A percentile compares a stretch with the other conserved stretches of the same genome.
These are phyloP conservation scores for Anoura caudifer DNA, from an alignment of 2,113 vertebrate species.

Conservation along the genomic window DNA sequence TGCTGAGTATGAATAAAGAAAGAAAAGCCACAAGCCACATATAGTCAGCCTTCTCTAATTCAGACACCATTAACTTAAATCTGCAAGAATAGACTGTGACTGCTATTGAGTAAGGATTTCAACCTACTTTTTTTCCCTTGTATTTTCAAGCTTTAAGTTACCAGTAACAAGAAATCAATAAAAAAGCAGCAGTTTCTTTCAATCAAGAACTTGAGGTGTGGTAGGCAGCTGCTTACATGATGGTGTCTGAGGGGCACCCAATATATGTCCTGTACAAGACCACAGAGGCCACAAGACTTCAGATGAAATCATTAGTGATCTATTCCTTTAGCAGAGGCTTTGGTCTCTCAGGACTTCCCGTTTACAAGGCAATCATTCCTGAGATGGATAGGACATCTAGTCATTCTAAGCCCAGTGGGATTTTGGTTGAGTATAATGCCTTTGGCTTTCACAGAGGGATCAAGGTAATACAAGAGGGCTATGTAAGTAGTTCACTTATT, in stretches of 20 bases:
- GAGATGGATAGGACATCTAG: not conserved
- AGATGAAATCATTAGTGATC: not conserved
- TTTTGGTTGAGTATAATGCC: not conserved
- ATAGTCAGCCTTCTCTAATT: not conserved
- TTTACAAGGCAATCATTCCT: not conserved
- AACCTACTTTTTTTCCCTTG: constrained; percentile 32
- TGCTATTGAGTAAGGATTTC: not conserved
- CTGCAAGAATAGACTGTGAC: not conserved
- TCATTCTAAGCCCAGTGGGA: constrained; percentile 4
- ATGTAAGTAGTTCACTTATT: constrained; percentile 86
- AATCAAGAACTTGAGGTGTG: not conserved
- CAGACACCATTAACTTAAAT: not conserved
- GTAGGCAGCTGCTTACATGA: not conserved
- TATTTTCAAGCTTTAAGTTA: constrained; percentile 29
- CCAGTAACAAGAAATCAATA: constrained; percentile 20
- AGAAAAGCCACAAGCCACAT: not conserved
- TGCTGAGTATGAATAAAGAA: not conserved
- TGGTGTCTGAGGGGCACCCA: not conserved
- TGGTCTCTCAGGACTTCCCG: not conserved
- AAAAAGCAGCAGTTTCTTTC: constrained; percentile 23
- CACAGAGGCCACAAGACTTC: not conserved
- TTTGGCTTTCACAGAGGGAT: not conserved
- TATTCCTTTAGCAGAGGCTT: not conserved
- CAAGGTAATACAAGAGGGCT: not conserved
- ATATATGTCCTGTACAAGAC: not conserved